Conservation (phyloP, 2,888 invertebrate species). For the Marronus borbonicus region DNA sequence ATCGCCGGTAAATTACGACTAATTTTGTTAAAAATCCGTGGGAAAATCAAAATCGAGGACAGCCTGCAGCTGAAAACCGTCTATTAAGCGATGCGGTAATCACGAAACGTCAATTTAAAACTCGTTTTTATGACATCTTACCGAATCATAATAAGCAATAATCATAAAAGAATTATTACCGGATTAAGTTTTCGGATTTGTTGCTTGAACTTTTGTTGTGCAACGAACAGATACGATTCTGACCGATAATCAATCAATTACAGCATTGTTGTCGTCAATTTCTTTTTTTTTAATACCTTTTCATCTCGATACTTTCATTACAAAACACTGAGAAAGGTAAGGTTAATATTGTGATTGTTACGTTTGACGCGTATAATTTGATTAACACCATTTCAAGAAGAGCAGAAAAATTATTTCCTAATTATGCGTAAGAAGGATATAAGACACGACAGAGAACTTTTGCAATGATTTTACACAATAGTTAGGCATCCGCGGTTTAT, state of each 20-base stretch:
- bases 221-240: not conserved
- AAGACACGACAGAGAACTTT: no score
- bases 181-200: slow-evolving; percentile 5
- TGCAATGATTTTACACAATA: no score
- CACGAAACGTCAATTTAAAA: slow-evolving; percentile 36
- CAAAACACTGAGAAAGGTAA: no score
- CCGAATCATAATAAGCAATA: slow-evolving; percentile 22
- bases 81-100: slow-evolving; percentile 27
- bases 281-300: no score
- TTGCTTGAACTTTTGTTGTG: not conserved
- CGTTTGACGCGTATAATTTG: no score
- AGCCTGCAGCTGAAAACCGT: slow-evolving; percentile 24
- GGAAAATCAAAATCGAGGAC: slow-evolving; percentile 34
- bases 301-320: no score
- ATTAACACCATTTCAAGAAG: no score
- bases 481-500: no score
- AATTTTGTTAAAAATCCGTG: slow-evolving; percentile 46
- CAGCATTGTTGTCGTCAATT: not conserved
- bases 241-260: not conserved
- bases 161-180: slow-evolving; percentile 24
- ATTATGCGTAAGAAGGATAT: no score
- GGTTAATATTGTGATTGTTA: no score
- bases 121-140: slow-evolving; percentile 32
- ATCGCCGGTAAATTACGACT: slow-evolving; percentile 25
- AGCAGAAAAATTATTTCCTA: no score